Evolutionary conservation across 2,113 vertebrate genomes (phyloP), one percentile per base, ranked within the genome.

Genomic region (Campylorhamphus procurvoides): DNA sequence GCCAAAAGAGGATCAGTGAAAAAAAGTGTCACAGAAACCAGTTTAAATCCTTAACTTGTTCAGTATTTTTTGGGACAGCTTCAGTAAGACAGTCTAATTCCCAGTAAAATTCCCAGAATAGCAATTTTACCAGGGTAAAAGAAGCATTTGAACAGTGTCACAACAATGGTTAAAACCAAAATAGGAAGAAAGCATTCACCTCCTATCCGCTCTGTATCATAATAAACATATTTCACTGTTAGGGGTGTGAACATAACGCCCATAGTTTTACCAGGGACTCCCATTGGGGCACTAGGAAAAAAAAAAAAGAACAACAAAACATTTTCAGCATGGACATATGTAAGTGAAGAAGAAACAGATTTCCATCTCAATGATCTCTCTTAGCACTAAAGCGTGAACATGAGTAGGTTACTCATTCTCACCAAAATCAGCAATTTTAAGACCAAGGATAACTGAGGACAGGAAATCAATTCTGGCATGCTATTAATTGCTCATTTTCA

Each of bases 181-280:
- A 74, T 1, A 93, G 52, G 52, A 79, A 69, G 31, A 84, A 87
- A 84, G 85, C 53, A 50, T 98, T 98, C 96, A 99, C 99, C 98
- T 92, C 99, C 99, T 86, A 99, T 99, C 95, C 99, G 98, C 77
- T 99, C 99, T 2, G 99, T 99, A 97, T 99, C 99, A 12, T 99
- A 99, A 94, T 99, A 99, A 6, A 99, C 76, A 3, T 99, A 99
- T 90, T 99, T 99, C 94, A 99, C 98, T 3, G 98, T 98, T 56
- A 99, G 97, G 1, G 99, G 99, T 40, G 99, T 99, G 97, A 99
- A 99, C 99, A 99, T 99, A 92, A 99, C 99, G 6, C 99, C 99
- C 89, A 99, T 99, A 1, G 99, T 99, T 97, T 99, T 99, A 56
- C 99, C 99, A 33, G 99, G 99, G 59, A 99, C 99, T 44, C 99